Percentiles rank a stretch among this genome's conserved stretches.
phyloP scores from a whole-genome alignment of 2,113 vertebrate species.

The Tichodroma muraria region DNA sequence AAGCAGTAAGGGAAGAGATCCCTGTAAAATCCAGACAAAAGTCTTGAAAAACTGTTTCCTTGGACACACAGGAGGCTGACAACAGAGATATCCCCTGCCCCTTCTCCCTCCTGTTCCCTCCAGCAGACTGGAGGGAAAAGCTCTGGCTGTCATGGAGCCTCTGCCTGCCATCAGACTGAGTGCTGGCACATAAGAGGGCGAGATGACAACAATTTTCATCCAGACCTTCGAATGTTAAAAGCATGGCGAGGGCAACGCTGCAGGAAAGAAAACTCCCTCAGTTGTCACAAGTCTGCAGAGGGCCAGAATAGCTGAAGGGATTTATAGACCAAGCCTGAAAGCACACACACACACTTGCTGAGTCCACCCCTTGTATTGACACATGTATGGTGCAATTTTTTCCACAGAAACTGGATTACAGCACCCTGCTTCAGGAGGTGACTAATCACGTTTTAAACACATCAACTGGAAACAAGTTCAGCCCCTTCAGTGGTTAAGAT shows the following conservation, averaged over 20 bases:
- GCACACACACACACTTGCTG: not conserved
- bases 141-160: not conserved
- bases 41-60: not conserved
- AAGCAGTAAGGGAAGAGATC: not conserved
- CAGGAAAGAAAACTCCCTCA: not conserved
- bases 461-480: not conserved
- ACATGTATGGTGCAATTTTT: not conserved
- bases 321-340: not conserved
- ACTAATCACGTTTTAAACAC: not conserved
- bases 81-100: not conserved
- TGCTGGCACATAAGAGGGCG: fast-evolving
- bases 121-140: not conserved
- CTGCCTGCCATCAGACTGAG: not conserved
- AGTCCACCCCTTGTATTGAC: not conserved
- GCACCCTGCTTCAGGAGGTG: not conserved
- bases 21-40: not conserved
- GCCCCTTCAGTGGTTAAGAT: not conserved
- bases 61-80: not conserved
- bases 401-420: not conserved
- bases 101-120: not conserved
- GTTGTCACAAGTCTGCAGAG: not conserved
- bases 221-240: fast-evolving
- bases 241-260: fast-evolving
- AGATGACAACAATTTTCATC: fast-evolving
- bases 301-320: not conserved